A percentile compares a stretch with the other conserved stretches of the same genome.
These are phyloP conservation scores for Ciconia stormi DNA, from an alignment of 2,113 vertebrate species.

Conservation along the genomic window DNA sequence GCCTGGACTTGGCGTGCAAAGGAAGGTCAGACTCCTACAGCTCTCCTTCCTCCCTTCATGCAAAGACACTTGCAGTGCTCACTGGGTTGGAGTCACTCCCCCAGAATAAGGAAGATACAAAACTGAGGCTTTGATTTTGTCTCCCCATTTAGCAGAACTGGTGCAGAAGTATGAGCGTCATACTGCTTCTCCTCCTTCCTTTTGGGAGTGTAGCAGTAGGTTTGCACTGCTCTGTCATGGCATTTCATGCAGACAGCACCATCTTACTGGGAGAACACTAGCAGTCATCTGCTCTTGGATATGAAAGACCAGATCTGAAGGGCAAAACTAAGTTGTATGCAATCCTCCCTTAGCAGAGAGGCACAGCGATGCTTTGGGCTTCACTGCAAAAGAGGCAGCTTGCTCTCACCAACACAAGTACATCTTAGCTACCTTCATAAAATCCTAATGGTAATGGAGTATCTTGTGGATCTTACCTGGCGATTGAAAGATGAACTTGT, in stretches of 20 bases:
- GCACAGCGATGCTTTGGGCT: not conserved
- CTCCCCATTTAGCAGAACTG: not conserved
- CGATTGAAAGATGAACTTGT: not conserved
- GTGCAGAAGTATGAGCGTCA: accelerated
- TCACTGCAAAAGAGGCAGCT: not conserved
- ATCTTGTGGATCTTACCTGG: not conserved
- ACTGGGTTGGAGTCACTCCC: not conserved
- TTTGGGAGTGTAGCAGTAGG: not conserved
- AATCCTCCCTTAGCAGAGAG: not conserved
- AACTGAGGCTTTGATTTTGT: accelerated
- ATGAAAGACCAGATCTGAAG: not conserved
- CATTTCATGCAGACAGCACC: not conserved
- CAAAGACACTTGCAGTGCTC: not conserved
- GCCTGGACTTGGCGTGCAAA: accelerated
- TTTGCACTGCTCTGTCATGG: not conserved
- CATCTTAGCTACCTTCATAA: not conserved
- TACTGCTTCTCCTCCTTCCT: not conserved
- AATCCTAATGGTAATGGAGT: not conserved
- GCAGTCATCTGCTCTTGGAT: not conserved
- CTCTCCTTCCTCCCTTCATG: not conserved
- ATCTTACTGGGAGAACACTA: not conserved
- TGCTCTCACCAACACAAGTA: not conserved
- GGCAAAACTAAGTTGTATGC: not conserved
- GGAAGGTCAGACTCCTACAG: not conserved
- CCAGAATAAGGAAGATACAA: not conserved